Evolutionary conservation across 2,113 vertebrate species (phyloP), one percentile per base, ranked within the genome.

Genomic region (Centrocercus urophasianus): DNA sequence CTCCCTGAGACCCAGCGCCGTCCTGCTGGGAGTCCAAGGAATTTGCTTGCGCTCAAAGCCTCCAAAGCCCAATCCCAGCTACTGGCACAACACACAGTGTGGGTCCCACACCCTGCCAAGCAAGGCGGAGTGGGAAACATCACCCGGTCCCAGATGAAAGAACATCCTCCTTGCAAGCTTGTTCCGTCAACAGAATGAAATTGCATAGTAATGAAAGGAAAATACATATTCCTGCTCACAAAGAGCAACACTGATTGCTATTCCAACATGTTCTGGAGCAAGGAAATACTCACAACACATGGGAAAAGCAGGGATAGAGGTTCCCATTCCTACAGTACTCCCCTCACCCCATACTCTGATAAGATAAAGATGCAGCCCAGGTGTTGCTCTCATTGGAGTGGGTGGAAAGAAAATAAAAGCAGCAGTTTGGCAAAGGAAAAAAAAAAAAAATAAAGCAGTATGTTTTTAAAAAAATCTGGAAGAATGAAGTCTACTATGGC

Each of bases 171-270:
- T 11, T 82, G 70, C 77, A 66, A 79, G 57, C n/a, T 87, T 22
- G 28, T 5, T 66, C 72, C 27, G 59, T 45, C 75, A 90, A 61
- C 84, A 72, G 59, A 45, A n/a, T 24, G 5, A 71, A 92, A 78
- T 52, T 20, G 30, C 78, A 91, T 60, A 34, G 36, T 89, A 75
- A 93, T 90, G 61, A 88, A 93, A 89, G 73, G 34, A 86, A 88
- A 90, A 95, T 95, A 50, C 65, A 93, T 81, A 78, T 66, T 67
- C 79, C 52, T 47, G 28, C 56, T 90, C 61, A 69, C 71, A 81
- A 83, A 69, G 61, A 56, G 11, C 38, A 75, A 36, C 1, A 17
- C 22, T 65, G 43, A 88, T 82, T 83, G 28, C 63, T 90, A 95
- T 79, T 90, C 86, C 83, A 75, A 19, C 40, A 13, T 40, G 40